phyloP scores from a whole-genome alignment of 2,113 vertebrate genomes.

The Tetraodon nigroviridis region DNA sequence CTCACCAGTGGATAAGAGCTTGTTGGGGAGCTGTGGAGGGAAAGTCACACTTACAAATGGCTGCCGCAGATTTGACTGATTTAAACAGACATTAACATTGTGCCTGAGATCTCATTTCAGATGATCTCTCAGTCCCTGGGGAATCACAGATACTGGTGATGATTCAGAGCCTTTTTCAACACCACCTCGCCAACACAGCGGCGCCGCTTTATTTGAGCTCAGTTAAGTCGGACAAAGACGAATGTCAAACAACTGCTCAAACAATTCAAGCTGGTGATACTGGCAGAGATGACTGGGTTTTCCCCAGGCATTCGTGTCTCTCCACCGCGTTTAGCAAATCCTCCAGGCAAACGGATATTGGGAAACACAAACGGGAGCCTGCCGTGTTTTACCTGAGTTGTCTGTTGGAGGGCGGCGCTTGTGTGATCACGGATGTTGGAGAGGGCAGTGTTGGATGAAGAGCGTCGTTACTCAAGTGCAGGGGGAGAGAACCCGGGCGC shows the following conservation, averaged over 20 bases:
- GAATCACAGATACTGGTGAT: no score
- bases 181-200: no score
- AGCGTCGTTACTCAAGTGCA: constrained; percentile 85
- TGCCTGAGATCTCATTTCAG: neutral
- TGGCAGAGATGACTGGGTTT: neutral
- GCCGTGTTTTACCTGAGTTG: constrained; percentile 81
- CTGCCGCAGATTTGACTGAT: neutral
- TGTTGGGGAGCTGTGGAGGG: constrained; percentile 81
- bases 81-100: neutral
- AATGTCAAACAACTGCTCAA: neutral
- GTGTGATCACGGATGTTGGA: constrained; percentile 95
- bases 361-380: neutral
- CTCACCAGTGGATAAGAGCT: constrained; percentile 86
- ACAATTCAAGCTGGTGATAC: neutral
- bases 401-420: constrained; percentile 91
- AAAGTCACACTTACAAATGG: constrained; percentile 9
- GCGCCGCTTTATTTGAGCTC: no score
- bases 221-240: neutral
- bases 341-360: no score
- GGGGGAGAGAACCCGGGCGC: constrained; percentile 89
- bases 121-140: no score
- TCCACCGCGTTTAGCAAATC: neutral
- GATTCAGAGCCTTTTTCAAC: no score
- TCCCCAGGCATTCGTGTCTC: neutral
- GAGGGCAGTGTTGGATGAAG: constrained; percentile 90